These are phyloP conservation scores for Pseudotriccus pelzelni DNA, from an alignment of 2,797 vertebrate species.

Conservation along the genomic window DNA sequence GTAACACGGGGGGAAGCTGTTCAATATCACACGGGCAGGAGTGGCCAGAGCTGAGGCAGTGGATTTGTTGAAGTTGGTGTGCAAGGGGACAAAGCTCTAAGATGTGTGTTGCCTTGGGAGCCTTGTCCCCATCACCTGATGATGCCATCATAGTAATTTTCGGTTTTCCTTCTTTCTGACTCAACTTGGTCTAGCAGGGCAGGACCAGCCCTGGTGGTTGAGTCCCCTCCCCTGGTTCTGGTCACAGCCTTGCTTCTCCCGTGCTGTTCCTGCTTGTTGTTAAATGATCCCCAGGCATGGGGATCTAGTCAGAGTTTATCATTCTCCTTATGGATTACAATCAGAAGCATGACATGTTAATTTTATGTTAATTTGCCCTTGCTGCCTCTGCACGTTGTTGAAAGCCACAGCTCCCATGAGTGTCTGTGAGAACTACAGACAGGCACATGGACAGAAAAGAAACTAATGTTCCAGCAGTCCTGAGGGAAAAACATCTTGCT, in stretches of 20 bases:
- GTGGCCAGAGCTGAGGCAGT: neutral
- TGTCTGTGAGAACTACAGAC: neutral
- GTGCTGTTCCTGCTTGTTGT: neutral
- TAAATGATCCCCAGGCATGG: neutral
- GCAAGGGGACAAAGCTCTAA: neutral
- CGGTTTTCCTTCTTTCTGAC: neutral
- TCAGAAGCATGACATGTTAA: neutral
- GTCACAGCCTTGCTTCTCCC: neutral
- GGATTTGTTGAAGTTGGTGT: neutral
- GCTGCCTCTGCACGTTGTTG: neutral
- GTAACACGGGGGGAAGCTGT: neutral
- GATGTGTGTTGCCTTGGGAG: neutral
- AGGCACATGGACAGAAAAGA: neutral
- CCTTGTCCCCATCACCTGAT: neutral
- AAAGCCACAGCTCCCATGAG: neutral
- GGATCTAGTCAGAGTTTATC: neutral
- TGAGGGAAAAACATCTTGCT: neutral
- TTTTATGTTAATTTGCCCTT: slow-evolving; percentile 16
- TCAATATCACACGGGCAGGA: neutral
- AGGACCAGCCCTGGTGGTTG: neutral
- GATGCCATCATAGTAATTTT: rapidly evolving
- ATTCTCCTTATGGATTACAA: neutral
- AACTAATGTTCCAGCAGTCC: neutral
- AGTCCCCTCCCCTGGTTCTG: neutral
- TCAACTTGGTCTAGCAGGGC: rapidly evolving